A percentile compares a stretch with the other conserved stretches of the same genome.
Evolutionary conservation across 2,888 invertebrate genomes (phyloP).

Genomic region (Ophion ellenae): DNA sequence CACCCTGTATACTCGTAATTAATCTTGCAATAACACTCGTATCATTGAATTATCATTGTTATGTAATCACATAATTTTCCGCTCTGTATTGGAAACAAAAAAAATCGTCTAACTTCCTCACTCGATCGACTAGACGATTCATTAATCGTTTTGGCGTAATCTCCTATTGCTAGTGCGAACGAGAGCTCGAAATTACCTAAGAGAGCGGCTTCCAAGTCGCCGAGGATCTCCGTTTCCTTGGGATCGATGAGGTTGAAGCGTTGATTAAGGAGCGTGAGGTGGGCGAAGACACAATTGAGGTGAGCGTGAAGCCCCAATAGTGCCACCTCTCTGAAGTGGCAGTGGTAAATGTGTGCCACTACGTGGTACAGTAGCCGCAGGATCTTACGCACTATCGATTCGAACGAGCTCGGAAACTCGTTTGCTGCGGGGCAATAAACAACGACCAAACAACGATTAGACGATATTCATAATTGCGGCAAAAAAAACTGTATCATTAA

Average conservation of each 20-base stretch:
- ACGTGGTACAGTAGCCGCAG: constrained; percentile 98
- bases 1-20: no score
- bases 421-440: constrained; percentile 87
- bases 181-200: constrained; percentile 75
- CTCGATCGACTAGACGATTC: no score
- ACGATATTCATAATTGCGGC: background rate
- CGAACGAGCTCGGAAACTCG: constrained; percentile 97
- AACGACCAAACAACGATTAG: constrained; percentile 54
- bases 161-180: background rate
- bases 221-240: constrained; percentile 97
- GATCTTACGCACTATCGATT: constrained; percentile 97
- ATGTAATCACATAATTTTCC: no score
- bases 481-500: background rate
- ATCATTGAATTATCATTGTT: no score
- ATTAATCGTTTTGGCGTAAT: no score
- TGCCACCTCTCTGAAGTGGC: constrained; percentile 98
- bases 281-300: constrained; percentile 98
- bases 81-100: no score
- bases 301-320: constrained; percentile 97
- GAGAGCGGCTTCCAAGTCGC: constrained; percentile 95
- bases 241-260: constrained; percentile 96
- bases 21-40: no score
- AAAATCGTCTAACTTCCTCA: no score
- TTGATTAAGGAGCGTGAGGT: constrained; percentile 93
- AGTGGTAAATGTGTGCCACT: constrained; percentile 98